These are phyloP conservation scores for Anoplolepis gracilipes DNA, from an alignment of 1,140 invertebrate genomes.

Conservation along the genomic window DNA sequence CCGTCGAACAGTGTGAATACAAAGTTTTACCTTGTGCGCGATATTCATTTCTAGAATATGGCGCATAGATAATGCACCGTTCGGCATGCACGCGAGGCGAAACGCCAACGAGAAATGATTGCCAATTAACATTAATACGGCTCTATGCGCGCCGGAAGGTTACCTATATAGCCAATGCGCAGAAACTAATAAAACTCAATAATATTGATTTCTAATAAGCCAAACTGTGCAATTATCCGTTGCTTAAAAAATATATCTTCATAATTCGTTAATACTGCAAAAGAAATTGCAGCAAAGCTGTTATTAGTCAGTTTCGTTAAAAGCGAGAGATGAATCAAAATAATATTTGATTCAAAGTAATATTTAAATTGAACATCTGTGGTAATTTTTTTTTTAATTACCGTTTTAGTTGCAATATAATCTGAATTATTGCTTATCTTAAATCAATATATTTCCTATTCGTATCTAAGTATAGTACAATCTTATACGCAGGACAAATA, in stretches of 20 bases:
- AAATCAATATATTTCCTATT: too few species aligned
- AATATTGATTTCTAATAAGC: background rate
- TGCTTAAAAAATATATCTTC: background rate
- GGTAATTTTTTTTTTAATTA: too few species aligned
- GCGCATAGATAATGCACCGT: constrained; percentile 40
- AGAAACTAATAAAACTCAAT: constrained; percentile 44
- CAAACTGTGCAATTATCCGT: constrained; percentile 7
- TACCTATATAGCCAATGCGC: constrained; percentile 29
- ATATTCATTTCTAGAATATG: constrained; percentile 46
- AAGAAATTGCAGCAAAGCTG: background rate
- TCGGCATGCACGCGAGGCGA: constrained; percentile 40
- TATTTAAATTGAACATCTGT: too few species aligned
- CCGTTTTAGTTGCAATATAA: too few species aligned
- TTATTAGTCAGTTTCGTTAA: background rate
- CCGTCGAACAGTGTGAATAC: background rate
- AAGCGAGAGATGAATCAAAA: background rate
- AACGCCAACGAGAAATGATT: constrained; percentile 40
- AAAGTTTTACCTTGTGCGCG: constrained; percentile 9
- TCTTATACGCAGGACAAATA: too few species aligned
- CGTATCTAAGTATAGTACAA: too few species aligned
- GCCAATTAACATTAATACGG: constrained; percentile 53
- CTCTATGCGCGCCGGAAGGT: constrained; percentile 20
- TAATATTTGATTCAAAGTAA: too few species aligned
- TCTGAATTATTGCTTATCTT: too few species aligned
- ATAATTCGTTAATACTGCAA: background rate